phyloP scores from a whole-genome alignment of 2,888 invertebrate species.

The Chrysomela aeneicollis region DNA sequence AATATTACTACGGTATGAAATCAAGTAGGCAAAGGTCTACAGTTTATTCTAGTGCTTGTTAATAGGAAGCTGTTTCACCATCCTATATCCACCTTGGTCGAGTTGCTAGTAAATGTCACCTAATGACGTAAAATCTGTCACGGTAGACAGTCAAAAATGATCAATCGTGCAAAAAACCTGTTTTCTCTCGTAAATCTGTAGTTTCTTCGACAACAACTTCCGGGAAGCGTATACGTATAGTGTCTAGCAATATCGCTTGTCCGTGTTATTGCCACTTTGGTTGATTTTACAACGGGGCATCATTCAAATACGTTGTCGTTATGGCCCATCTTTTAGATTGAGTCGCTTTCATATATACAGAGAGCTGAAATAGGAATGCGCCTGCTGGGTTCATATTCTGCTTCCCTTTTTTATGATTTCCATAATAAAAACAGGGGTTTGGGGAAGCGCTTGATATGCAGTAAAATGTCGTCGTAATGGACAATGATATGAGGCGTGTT shows the following conservation, averaged over 20 bases:
- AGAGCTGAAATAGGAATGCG: constrained; percentile 29
- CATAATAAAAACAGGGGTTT: background rate
- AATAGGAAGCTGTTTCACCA: too few relatives aligned
- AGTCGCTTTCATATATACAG: constrained; percentile 46
- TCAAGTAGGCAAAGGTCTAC: too few relatives aligned
- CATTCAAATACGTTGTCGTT: constrained; percentile 46
- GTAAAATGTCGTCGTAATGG: background rate
- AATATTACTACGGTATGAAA: too few relatives aligned
- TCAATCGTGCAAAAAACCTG: background rate
- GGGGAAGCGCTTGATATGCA: background rate
- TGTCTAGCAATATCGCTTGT: constrained; percentile 29
- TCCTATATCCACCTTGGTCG: too few relatives aligned
- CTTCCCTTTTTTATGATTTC: constrained; percentile 11
- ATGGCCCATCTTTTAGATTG: constrained; percentile 51
- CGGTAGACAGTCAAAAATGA: too few relatives aligned
- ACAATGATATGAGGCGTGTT: too few relatives aligned
- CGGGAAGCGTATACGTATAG: constrained; percentile 24
- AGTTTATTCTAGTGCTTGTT: too few relatives aligned
- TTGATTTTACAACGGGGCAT: constrained; percentile 40
- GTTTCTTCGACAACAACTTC: constrained; percentile 3
- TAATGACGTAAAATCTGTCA: too few relatives aligned
- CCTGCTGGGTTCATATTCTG: constrained; percentile 14
- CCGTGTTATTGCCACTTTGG: constrained; percentile 35
- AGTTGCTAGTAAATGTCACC: too few relatives aligned
- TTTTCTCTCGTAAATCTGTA: background rate